These are phyloP conservation scores for Eueremaeus valkanovi DNA, from an alignment of 2,888 invertebrate species.

Conservation along the genomic window DNA sequence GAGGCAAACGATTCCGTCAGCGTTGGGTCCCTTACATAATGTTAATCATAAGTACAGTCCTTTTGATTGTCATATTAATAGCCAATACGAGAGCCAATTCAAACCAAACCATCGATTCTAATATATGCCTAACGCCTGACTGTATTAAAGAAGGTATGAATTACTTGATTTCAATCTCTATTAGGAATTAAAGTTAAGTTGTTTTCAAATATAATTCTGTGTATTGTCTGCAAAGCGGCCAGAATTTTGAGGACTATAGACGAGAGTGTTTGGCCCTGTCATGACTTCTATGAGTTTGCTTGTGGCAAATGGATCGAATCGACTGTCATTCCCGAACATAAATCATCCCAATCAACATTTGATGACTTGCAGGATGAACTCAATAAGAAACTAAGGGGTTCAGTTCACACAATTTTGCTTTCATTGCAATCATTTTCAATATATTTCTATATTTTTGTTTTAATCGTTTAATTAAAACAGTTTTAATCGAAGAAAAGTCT, in stretches of 20 bases:
- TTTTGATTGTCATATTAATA: slow-evolving; percentile 28
- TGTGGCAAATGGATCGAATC: slow-evolving; percentile 68
- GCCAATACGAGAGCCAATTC: slow-evolving; percentile 25
- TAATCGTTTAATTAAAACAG: not conserved
- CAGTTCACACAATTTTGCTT: not conserved
- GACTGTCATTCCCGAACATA: slow-evolving; percentile 35
- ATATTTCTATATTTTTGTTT: not conserved
- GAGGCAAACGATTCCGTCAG: not conserved
- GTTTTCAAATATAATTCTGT: not conserved
- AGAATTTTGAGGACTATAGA: slow-evolving; percentile 70
- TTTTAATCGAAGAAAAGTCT: slow-evolving; percentile 49
- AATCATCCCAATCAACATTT: slow-evolving; percentile 29
- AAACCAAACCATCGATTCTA: not conserved
- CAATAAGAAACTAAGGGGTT: slow-evolving; percentile 34
- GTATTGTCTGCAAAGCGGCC: too few species aligned
- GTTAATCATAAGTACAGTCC: not conserved
- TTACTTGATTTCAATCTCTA: not conserved
- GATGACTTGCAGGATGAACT: slow-evolving; percentile 38
- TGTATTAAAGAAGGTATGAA: slow-evolving; percentile 32
- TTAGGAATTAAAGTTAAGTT: not conserved
- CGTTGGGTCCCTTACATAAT: slow-evolving; percentile 12
- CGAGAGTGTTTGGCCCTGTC: slow-evolving; percentile 67
- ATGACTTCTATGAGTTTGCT: slow-evolving; percentile 74
- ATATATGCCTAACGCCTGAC: not conserved
- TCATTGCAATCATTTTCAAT: not conserved